phyloP scores from a whole-genome alignment of 2,113 vertebrate genomes.

The Ailuropoda melanoleuca region DNA sequence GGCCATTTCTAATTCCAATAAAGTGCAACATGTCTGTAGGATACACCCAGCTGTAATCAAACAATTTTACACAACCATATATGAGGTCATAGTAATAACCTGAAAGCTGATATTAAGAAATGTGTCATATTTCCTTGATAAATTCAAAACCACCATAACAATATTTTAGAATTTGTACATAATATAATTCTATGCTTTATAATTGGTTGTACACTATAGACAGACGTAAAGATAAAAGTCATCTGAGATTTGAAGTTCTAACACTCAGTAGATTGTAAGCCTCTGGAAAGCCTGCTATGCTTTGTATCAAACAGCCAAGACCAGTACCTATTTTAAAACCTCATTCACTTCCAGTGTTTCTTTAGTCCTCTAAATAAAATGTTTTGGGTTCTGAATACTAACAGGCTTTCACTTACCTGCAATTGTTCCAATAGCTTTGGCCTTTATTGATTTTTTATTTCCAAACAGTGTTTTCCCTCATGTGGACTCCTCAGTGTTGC shows the following conservation, averaged over 20 bases:
- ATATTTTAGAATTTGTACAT: background rate
- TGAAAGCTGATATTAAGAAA: background rate
- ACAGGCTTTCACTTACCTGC: background rate
- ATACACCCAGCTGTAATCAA: background rate
- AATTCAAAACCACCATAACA: background rate
- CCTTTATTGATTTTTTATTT: background rate
- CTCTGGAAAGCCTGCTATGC: background rate
- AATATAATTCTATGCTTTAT: background rate
- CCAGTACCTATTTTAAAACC: background rate
- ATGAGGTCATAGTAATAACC: background rate
- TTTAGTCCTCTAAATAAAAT: background rate
- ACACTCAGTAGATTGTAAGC: background rate
- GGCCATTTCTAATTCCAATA: conserved; percentile 11
- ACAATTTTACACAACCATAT: background rate
- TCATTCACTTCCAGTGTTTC: background rate
- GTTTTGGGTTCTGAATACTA: background rate
- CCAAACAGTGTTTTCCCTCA: background rate
- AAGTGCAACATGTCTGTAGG: background rate
- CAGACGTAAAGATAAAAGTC: background rate
- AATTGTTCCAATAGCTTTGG: background rate
- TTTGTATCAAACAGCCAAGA: background rate
- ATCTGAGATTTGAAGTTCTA: background rate
- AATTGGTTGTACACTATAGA: background rate
- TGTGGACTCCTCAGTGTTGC: background rate
- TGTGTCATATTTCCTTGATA: background rate